Conservation (phyloP, 2,113 vertebrate genomes). For the Thunnus thynnus region DNA sequence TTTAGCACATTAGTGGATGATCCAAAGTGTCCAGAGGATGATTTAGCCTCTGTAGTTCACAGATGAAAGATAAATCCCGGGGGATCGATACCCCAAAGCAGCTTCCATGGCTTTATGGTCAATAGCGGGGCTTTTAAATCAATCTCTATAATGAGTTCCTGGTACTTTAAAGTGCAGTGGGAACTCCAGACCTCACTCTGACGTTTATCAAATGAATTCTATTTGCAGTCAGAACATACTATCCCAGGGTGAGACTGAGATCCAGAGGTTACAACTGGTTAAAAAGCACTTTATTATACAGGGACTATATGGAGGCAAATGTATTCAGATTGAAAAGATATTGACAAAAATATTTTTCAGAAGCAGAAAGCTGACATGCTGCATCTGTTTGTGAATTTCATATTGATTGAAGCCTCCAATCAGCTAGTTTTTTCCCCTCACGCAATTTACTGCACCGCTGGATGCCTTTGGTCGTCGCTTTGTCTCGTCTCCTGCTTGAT, state of each 20-base stretch:
- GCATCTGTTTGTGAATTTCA: constrained; percentile 54
- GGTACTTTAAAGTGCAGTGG: constrained; percentile 78
- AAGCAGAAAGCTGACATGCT: constrained; percentile 32
- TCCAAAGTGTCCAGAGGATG: constrained; percentile 67
- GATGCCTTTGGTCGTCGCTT: constrained; percentile 47
- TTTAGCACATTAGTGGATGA: constrained; percentile 66
- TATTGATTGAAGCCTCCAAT: constrained; percentile 61
- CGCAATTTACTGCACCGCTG: constrained; percentile 58
- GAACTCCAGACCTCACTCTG: constrained; percentile 69
- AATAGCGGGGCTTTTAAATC: constrained; percentile 83
- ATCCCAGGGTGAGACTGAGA: constrained; percentile 61
- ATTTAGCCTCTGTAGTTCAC: constrained; percentile 74
- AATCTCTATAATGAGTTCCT: constrained; percentile 84
- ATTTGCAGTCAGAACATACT: constrained; percentile 72
- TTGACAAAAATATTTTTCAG: constrained; percentile 46
- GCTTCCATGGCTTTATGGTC: constrained; percentile 80
- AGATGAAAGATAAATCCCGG: constrained; percentile 81
- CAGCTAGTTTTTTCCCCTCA: constrained; percentile 9
- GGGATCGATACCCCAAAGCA: constrained; percentile 77
- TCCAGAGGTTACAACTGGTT: constrained; percentile 58
- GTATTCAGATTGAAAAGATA: constrained; percentile 46
- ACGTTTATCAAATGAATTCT: constrained; percentile 80
- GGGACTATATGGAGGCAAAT: constrained; percentile 14
- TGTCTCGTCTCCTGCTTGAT: constrained; percentile 50
- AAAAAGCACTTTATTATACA: constrained; percentile 45